A percentile compares a stretch with the other conserved stretches of the same genome.
Conservation (phyloP, 2,888 invertebrate genomes). For the Nephrotoma guestfalica region DNA sequence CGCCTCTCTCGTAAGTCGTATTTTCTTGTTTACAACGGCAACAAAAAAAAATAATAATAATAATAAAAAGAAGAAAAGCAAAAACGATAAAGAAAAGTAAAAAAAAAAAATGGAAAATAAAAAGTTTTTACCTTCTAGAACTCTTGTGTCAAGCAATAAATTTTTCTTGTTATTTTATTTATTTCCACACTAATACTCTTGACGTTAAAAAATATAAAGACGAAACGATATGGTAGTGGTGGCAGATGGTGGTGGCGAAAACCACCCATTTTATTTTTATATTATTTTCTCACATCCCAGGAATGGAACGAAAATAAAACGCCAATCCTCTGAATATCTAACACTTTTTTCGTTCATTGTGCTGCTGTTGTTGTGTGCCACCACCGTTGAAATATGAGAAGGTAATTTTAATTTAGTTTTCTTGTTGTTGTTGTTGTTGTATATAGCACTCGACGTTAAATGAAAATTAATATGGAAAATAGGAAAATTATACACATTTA, state of each 20-base stretch:
- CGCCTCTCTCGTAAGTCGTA: constrained; percentile 4
- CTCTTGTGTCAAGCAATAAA: constrained; percentile 4
- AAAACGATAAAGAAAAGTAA: neutral
- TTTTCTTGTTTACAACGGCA: constrained; percentile 2
- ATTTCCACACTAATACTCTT: constrained; percentile 2
- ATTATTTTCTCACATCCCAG: neutral
- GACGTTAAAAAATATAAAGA: neutral
- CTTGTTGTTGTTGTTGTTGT: neutral
- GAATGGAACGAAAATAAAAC: neutral
- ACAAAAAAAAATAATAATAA: neutral
- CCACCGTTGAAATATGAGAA: neutral
- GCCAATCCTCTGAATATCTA: neutral
- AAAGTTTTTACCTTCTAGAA: constrained; percentile 3
- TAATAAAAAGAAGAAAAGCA: neutral
- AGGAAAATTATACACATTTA: neutral
- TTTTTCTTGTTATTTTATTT: neutral
- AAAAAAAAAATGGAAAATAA: neutral
- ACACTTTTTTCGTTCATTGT: neutral
- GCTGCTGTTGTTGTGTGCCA: neutral
- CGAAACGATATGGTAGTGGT: neutral
- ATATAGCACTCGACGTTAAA: neutral
- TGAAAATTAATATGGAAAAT: neutral
- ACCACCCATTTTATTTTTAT: neutral
- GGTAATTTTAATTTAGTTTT: neutral
- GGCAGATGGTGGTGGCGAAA: neutral